These are phyloP conservation scores for Conus betulinus DNA, from an alignment of 1,140 invertebrate species.

Conservation along the genomic window DNA sequence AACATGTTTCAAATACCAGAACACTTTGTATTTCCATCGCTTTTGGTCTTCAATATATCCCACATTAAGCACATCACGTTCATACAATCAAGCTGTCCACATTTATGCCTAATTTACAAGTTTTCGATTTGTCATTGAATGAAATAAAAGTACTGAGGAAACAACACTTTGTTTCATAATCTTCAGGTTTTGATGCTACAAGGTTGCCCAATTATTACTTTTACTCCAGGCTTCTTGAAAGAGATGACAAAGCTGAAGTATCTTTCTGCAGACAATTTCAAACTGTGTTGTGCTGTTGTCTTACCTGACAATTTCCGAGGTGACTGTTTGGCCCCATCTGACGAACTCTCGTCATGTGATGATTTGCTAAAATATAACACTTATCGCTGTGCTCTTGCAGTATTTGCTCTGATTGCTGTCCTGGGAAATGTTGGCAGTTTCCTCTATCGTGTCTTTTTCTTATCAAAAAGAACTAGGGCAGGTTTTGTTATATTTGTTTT, in stretches of 20 bases:
- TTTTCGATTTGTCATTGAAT: background rate
- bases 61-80: background rate
- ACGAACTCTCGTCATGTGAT: slow-evolving; percentile 55
- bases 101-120: background rate
- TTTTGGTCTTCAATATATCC: background rate
- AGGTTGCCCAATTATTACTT: slow-evolving; percentile 27
- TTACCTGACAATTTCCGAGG: slow-evolving; percentile 34
- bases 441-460: slow-evolving; percentile 43
- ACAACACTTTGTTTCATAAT: no score
- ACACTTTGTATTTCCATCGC: background rate
- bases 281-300: slow-evolving; percentile 40
- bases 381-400: slow-evolving; percentile 45
- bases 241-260: background rate
- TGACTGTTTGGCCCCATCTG: slow-evolving; percentile 20
- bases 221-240: slow-evolving; percentile 36
- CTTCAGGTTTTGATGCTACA: slow-evolving; percentile 8
- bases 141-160: background rate
- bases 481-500: slow-evolving; percentile 56
- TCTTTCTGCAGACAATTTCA: slow-evolving; percentile 32
- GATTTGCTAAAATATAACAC: slow-evolving; percentile 45
- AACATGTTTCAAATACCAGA: background rate
- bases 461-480: slow-evolving; percentile 28
- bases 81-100: background rate
- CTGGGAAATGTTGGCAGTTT: slow-evolving; percentile 54
- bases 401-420: slow-evolving; percentile 46